phyloP scores from a whole-genome alignment of 2,797 vertebrate species.

The Euthynnus affinis region DNA sequence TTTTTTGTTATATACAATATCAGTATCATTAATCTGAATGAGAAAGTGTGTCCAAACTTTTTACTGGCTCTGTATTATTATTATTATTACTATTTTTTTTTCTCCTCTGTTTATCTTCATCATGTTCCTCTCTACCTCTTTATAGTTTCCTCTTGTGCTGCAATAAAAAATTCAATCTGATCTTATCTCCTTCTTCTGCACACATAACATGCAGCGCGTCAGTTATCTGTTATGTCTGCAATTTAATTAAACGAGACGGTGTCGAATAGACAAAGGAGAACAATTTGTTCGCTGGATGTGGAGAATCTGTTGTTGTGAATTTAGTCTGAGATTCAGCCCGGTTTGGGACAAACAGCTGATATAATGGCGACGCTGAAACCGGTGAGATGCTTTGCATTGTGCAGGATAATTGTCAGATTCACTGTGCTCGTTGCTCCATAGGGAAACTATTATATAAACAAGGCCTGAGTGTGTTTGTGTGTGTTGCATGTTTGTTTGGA shows the following conservation, averaged over 20 bases:
- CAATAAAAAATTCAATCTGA: too few species aligned
- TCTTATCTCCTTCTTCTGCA: too few species aligned
- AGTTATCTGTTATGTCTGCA: not conserved
- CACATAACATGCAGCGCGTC: not conserved
- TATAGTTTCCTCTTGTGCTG: too few species aligned
- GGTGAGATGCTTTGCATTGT: not conserved
- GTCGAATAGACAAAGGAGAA: not conserved
- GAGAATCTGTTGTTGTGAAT: not conserved
- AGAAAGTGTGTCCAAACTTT: too few species aligned
- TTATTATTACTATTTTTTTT: too few species aligned
- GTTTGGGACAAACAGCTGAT: slow-evolving; percentile 13
- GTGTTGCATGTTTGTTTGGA: slow-evolving; percentile 9
- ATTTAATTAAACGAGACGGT: not conserved
- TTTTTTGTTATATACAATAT: too few species aligned
- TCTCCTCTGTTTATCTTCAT: too few species aligned
- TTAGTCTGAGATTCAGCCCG: slow-evolving; percentile 1
- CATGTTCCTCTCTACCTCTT: too few species aligned
- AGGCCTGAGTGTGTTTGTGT: not conserved
- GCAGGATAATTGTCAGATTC: not conserved
- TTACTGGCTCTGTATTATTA: too few species aligned
- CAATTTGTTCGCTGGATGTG: not conserved
- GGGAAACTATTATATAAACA: not conserved
- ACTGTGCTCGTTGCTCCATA: not conserved
- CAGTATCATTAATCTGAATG: too few species aligned
- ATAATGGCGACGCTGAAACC: not conserved